Conservation (phyloP, 2,888 invertebrate species). For the Eueremaeus valkanovi region DNA sequence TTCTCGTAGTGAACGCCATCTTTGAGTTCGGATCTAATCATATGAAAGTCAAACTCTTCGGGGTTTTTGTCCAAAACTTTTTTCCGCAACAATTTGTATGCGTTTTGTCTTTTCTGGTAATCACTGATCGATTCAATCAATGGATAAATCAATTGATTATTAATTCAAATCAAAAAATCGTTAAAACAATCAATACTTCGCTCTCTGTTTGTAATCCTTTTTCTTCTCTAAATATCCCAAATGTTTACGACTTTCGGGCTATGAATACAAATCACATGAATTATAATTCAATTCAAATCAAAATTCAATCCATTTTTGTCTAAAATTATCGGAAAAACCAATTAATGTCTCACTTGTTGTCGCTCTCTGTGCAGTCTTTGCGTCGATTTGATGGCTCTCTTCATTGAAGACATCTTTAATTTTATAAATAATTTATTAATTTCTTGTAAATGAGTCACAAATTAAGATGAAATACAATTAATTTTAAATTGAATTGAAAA, state of each 20-base stretch:
- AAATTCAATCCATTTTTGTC: neutral
- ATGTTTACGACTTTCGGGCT: slow-evolving; percentile 67
- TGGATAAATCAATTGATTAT: neutral
- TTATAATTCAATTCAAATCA: neutral
- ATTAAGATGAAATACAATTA: neutral
- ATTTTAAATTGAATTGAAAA: neutral
- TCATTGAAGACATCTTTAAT: slow-evolving; percentile 80
- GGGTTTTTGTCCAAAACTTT: slow-evolving; percentile 88
- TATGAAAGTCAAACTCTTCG: slow-evolving; percentile 97
- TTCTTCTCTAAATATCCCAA: slow-evolving; percentile 81
- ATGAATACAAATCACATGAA: neutral
- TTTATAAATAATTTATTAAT: neutral
- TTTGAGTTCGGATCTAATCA: slow-evolving; percentile 78
- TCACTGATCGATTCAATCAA: slow-evolving; percentile 55
- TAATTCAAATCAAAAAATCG: neutral
- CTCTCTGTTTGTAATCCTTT: slow-evolving; percentile 75
- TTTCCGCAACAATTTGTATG: slow-evolving; percentile 72
- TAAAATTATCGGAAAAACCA: no score
- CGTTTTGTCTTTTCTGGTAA: slow-evolving; percentile 69
- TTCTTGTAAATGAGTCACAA: neutral
- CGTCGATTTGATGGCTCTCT: slow-evolving; percentile 76
- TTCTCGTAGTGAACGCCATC: slow-evolving; percentile 61
- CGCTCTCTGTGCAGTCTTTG: slow-evolving; percentile 79
- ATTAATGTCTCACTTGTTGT: slow-evolving; percentile 60
- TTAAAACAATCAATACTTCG: slow-evolving; percentile 51